phyloP scores from a whole-genome alignment of 1,140 invertebrate genomes.

The Lysiphlebus fabarum region DNA sequence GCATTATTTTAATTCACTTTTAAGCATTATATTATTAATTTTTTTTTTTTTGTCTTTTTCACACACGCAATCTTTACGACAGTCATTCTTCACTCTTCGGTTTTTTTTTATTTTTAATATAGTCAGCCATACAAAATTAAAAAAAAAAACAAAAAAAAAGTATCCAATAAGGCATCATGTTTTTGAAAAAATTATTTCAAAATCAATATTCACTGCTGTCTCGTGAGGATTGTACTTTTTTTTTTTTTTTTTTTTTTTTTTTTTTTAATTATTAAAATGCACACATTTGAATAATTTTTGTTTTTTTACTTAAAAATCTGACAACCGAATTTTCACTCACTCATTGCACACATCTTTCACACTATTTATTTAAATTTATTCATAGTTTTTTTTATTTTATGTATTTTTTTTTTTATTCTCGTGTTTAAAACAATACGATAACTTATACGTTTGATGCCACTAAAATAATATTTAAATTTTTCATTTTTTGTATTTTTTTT shows the following conservation, averaged over 20 bases:
- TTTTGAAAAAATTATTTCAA: too few species aligned
- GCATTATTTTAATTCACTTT: neutral
- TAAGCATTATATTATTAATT: neutral
- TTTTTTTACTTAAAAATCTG: slow-evolving; percentile 1
- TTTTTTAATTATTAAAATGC: neutral
- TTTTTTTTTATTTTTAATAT: slow-evolving; percentile 1
- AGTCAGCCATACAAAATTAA: too few species aligned
- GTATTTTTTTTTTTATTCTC: neutral
- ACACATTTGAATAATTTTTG: neutral
- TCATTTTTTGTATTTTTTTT: slow-evolving; percentile 8
- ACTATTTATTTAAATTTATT: neutral
- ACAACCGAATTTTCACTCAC: slow-evolving; percentile 2
- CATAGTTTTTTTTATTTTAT: neutral
- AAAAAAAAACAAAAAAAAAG: too few species aligned
- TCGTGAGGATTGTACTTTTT: too few species aligned
- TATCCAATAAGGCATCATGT: too few species aligned
- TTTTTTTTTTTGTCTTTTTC: neutral
- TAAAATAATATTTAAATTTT: slow-evolving; percentile 9
- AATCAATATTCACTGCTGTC: too few species aligned
- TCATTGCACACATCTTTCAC: neutral
- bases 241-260: neutral
- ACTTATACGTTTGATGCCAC: neutral
- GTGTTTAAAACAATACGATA: neutral
- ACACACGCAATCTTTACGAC: neutral
- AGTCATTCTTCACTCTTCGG: neutral